These are phyloP conservation scores for Polydrusus cervinus DNA, from an alignment of 2,888 invertebrate species.

Conservation along the genomic window DNA sequence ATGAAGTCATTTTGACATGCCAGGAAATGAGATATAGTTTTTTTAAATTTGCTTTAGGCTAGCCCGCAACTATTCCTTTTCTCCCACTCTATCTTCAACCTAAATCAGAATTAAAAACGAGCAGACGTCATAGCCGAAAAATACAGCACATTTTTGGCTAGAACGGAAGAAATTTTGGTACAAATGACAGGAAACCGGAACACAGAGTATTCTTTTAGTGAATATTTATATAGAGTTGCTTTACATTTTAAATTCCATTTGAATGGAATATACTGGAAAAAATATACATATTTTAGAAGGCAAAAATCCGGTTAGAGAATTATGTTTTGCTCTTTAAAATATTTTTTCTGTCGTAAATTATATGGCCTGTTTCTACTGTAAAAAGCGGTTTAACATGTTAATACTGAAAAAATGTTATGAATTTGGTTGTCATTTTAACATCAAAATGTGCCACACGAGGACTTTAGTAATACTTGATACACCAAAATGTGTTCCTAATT, in stretches of 20 bases:
- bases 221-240: constrained; percentile 67
- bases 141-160: constrained; percentile 64
- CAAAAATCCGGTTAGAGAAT: constrained; percentile 17
- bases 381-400: too few relatives aligned
- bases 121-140: constrained; percentile 66
- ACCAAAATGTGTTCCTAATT: too few relatives aligned
- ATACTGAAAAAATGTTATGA: too few relatives aligned
- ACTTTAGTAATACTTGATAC: too few relatives aligned
- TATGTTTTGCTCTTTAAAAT: neutral
- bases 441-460: too few relatives aligned
- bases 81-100: neutral
- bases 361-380: too few relatives aligned
- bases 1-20: too few relatives aligned
- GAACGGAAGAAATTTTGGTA: constrained; percentile 64
- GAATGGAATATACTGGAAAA: constrained; percentile 8
- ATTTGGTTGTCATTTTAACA: too few relatives aligned
- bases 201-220: constrained; percentile 61
- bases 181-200: constrained; percentile 68
- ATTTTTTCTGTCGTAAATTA: neutral
- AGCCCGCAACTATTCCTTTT: too few relatives aligned
- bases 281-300: constrained; percentile 16
- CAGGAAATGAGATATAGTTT: too few relatives aligned
- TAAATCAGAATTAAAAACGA: constrained; percentile 45
- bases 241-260: constrained; percentile 28
- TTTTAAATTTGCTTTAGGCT: too few relatives aligned